Percentiles rank a stretch among this genome's conserved stretches.
Conservation (phyloP, 2,797 vertebrate genomes). For the Syndactyla subalaris region DNA sequence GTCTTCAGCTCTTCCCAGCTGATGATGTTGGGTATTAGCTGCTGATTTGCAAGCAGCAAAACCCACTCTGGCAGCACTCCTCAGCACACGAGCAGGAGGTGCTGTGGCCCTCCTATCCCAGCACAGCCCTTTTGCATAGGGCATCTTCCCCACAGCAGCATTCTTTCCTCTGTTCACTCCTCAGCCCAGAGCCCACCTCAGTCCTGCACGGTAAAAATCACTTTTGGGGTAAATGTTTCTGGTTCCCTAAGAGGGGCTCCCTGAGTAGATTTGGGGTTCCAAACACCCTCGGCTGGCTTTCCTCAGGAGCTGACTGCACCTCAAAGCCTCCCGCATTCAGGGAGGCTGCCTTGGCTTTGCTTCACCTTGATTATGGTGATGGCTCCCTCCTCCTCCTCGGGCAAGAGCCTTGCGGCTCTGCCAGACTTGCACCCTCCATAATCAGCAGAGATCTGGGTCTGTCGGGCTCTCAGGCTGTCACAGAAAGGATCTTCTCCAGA, state of each 20-base stretch:
- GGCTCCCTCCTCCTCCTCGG: not conserved
- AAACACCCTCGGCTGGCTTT: not conserved
- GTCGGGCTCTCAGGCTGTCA: not conserved
- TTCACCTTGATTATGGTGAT: not conserved
- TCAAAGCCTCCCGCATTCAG: not conserved
- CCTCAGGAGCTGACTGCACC: not conserved
- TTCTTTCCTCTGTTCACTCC: not conserved
- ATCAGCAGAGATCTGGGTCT: not conserved
- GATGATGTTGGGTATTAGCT: not conserved
- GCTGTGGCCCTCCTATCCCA: not conserved
- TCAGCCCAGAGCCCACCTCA: rapidly evolving
- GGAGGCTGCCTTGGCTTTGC: not conserved
- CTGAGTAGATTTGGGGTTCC: not conserved
- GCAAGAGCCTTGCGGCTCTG: not conserved
- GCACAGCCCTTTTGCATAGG: rapidly evolving
- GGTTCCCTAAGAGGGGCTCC: not conserved
- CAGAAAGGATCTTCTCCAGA: conserved; percentile 13
- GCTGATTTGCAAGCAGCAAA: not conserved
- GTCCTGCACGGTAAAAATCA: not conserved
- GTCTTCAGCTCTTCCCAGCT: not conserved
- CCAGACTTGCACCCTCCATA: not conserved
- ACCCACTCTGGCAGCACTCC: not conserved
- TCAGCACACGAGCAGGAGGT: not conserved
- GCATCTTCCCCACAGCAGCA: not conserved
- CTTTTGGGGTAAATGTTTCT: not conserved